A percentile compares a stretch with the other conserved stretches of the same genome.
Conservation (phyloP, 2,888 invertebrate genomes). For the Cerastis rubricosa region DNA sequence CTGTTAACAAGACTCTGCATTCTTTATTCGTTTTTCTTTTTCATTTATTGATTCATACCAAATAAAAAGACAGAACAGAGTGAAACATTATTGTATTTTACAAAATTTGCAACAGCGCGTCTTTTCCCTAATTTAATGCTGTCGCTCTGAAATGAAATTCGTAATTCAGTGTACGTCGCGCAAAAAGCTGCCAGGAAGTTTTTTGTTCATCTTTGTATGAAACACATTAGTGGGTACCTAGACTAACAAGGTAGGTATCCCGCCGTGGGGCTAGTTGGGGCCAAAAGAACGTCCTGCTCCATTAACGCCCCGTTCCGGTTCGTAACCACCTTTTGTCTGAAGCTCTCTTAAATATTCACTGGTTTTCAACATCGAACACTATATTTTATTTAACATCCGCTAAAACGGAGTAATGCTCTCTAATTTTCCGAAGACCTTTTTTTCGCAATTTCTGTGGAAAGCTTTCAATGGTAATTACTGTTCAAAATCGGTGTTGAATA, state of each 20-base stretch:
- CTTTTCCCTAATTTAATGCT: slow-evolving; percentile 24
- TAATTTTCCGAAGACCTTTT: background rate
- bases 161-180: slow-evolving; percentile 27
- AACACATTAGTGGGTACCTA: slow-evolving; percentile 28
- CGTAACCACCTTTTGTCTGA: slow-evolving; percentile 37
- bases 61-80: background rate
- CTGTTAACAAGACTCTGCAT: background rate
- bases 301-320: slow-evolving; percentile 50
- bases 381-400: slow-evolving; percentile 20
- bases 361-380: slow-evolving; percentile 31
- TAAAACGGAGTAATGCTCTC: background rate
- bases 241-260: slow-evolving; percentile 50
- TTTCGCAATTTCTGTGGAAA: background rate
- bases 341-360: slow-evolving; percentile 54
- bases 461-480: background rate
- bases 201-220: slow-evolving; percentile 45
- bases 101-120: slow-evolving; percentile 22
- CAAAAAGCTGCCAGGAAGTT: slow-evolving; percentile 22
- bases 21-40: background rate
- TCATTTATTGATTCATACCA: background rate
- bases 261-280: slow-evolving; percentile 35
- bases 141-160: slow-evolving; percentile 30
- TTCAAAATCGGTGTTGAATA: background rate
- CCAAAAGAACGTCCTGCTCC: slow-evolving; percentile 49
- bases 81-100: slow-evolving; percentile 22